These are phyloP conservation scores for Phasianus colchicus DNA, from an alignment of 2,113 vertebrate genomes.

Conservation along the genomic window DNA sequence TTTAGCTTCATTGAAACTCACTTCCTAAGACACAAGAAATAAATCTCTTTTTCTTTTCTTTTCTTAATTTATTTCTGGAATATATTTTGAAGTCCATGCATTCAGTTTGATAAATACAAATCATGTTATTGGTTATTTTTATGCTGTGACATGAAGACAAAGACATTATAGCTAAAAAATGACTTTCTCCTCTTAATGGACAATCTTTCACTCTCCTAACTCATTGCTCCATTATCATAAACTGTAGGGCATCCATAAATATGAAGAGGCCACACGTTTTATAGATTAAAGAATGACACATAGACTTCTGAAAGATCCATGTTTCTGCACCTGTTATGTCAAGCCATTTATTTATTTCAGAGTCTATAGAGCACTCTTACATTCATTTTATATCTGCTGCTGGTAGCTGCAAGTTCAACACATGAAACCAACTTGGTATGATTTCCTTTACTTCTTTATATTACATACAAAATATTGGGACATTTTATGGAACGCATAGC, in stretches of 20 bases:
- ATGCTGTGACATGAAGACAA: not conserved
- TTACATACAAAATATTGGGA: constrained; percentile 29
- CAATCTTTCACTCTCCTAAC: not conserved
- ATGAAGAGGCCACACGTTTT: not conserved
- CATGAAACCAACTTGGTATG: constrained; percentile 9
- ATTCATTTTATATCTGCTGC: constrained; percentile 45
- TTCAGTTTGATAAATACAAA: not conserved
- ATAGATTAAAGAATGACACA: not conserved
- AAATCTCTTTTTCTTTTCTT: not conserved
- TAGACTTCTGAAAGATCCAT: not conserved
- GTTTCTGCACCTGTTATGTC: constrained; percentile 22
- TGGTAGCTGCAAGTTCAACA: constrained; percentile 44
- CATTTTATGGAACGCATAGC: constrained; percentile 54
- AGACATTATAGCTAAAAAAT: not conserved
- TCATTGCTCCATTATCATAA: constrained; percentile 5
- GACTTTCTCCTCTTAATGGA: not conserved
- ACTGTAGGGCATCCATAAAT: constrained; percentile 10
- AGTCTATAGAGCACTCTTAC: not conserved
- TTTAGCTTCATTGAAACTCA: not conserved
- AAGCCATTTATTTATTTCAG: constrained; percentile 55
- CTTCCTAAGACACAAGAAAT: not conserved
- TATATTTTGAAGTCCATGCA: not conserved
- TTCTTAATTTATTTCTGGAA: not conserved
- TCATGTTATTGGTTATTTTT: not conserved
- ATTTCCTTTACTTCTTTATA: constrained; percentile 41